These are phyloP conservation scores for Laterallus jamaicensis DNA, from an alignment of 2,113 vertebrate genomes.

Conservation along the genomic window DNA sequence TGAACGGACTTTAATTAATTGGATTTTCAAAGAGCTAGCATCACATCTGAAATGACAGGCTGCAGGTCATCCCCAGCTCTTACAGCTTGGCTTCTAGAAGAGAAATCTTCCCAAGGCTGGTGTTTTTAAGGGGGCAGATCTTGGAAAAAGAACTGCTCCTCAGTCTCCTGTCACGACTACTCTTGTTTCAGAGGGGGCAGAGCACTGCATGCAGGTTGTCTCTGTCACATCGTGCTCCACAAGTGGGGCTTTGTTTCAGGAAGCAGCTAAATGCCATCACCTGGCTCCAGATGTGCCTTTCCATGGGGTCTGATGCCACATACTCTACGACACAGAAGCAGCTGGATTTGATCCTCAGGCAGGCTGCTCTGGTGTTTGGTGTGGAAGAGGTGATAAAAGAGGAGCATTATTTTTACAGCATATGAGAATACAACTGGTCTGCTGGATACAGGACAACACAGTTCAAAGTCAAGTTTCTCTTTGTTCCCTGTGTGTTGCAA, in stretches of 20 bases:
- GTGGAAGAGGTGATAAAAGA: background rate
- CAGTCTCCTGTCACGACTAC: background rate
- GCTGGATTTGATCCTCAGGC: rapidly evolving
- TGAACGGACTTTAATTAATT: background rate
- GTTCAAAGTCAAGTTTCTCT: slow-evolving; percentile 28
- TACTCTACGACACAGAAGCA: background rate
- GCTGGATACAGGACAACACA: background rate
- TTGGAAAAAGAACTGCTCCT: background rate
- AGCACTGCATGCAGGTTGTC: background rate
- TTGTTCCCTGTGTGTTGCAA: slow-evolving; percentile 14
- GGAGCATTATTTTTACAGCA: background rate
- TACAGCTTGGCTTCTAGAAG: background rate
- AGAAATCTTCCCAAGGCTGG: background rate
- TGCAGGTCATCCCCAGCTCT: background rate
- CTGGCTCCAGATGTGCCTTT: background rate
- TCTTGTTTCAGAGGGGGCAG: background rate
- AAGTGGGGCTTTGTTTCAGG: background rate
- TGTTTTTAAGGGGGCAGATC: background rate
- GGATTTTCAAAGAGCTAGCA: background rate
- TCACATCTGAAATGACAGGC: background rate
- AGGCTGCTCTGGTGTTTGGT: background rate
- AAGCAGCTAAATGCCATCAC: background rate
- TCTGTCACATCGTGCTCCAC: background rate
- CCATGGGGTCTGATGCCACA: background rate
- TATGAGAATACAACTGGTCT: background rate